Conservation (phyloP, 2,888 invertebrate genomes). For the Apoda limacodes region DNA sequence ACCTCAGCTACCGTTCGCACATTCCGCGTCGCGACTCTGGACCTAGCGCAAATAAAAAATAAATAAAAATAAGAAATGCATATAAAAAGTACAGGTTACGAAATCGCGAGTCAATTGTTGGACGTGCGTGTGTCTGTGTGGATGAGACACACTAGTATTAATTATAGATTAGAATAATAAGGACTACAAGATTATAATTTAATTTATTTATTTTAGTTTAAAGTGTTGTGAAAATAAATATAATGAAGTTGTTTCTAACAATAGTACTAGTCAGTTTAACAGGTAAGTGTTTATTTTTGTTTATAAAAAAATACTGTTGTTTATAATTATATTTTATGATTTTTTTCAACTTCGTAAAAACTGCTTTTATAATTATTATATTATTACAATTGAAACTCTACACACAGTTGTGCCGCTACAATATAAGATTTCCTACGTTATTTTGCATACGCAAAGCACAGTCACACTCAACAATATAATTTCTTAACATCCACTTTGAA, state of each 20-base stretch:
- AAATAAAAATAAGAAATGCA: constrained; percentile 26
- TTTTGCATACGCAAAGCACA: too few species aligned
- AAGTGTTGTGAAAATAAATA: constrained; percentile 12
- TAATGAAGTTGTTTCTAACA: constrained; percentile 31
- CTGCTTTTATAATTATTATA: too few species aligned
- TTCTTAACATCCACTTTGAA: too few species aligned
- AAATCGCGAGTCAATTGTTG: constrained; percentile 28
- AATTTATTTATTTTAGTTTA: constrained; percentile 11
- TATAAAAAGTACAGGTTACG: constrained; percentile 35
- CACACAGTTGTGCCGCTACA: too few species aligned
- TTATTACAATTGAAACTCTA: too few species aligned
- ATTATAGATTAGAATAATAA: constrained; percentile 12
- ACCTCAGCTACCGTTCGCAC: too few species aligned
- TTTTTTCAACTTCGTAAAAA: not conserved
- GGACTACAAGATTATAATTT: constrained; percentile 13
- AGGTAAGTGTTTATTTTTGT: constrained; percentile 29
- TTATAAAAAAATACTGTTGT: too few species aligned
- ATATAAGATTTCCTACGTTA: too few species aligned
- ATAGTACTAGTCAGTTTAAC: constrained; percentile 28
- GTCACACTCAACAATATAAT: too few species aligned
- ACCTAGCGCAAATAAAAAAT: constrained; percentile 22
- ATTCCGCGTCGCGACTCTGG: constrained; percentile 4
- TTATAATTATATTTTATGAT: too few species aligned
- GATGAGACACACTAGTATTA: constrained; percentile 18
- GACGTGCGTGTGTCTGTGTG: constrained; percentile 27